These are phyloP conservation scores for Psilopogon haemacephalus DNA, from an alignment of 2,113 vertebrate species.

Conservation along the genomic window DNA sequence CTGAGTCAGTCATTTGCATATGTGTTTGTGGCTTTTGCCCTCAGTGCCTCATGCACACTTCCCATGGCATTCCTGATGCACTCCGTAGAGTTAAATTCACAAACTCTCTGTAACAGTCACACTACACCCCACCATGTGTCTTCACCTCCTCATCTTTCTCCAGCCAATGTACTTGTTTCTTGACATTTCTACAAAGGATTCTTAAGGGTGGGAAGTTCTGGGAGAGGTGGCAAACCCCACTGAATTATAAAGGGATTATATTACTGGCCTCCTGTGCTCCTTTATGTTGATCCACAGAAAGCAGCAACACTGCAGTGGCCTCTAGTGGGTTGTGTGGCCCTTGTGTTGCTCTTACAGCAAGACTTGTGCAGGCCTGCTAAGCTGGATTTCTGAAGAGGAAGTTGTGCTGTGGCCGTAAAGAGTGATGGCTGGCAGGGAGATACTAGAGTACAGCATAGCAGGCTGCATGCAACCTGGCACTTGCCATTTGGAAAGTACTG, in stretches of 20 bases:
- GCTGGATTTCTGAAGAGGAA: not conserved
- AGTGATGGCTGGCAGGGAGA: not conserved
- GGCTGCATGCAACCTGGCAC: not conserved
- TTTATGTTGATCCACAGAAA: not conserved
- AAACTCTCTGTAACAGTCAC: not conserved
- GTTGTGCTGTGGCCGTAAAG: not conserved
- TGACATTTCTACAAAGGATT: not conserved
- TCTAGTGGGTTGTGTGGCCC: not conserved
- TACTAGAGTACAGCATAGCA: not conserved
- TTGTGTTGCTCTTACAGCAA: not conserved
- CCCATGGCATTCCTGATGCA: not conserved
- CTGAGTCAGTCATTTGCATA: not conserved
- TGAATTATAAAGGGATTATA: not conserved
- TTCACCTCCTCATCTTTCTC: not conserved
- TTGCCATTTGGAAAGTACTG: not conserved
- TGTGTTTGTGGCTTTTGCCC: not conserved
- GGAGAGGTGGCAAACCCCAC: not conserved
- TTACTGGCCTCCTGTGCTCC: not conserved
- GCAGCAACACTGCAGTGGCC: not conserved
- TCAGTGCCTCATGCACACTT: not conserved
- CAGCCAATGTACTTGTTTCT: not conserved
- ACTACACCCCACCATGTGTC: rapidly evolving
- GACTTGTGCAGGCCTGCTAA: not conserved
- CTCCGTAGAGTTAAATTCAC: not conserved
- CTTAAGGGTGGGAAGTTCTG: not conserved